Base-by-base conservation (phyloP, 2,888 invertebrate genomes). In the Cabera pusaria region DNA sequence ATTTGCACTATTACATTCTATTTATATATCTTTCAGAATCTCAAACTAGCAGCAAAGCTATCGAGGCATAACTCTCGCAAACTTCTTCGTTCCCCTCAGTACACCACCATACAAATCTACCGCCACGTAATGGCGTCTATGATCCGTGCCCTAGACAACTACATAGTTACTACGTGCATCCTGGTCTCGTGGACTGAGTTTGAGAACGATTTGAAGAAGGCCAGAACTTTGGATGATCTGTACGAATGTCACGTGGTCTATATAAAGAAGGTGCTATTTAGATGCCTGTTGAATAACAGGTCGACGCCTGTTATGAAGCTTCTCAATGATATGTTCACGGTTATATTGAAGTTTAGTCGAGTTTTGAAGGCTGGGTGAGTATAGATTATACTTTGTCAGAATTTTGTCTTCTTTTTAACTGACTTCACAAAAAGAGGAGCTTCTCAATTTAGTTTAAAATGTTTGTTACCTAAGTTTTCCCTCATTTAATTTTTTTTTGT, bases 51-150 rank as follows among this genome's bases (percentile, higher is more conserved):
- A 19, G 87, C 85, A 0, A 92, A 93, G 61, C 73, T 90, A 26
- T 74, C 83, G 1, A 72, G 66, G 32, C 78, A 75, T 49, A 86
- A 77, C 56, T 80, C 85, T 0, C 59, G 89, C 6, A 80, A 76
- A 23, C 72, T 94, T 0, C 75, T 91, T 2, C 69, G 82, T 5
- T 93, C 94, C 0, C 90, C 91, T 0, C 95, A 96, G 44, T 94
- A 94, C 75, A 91, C 93, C 29, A 90, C 91, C 31, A 74, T 95
- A 5, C 95, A 95, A 63, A 85, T 93, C 39, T 93, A 92, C 58
- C 90, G 95, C 0, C 94, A 95, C 62, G 90, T 93, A 8, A 93
- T 96, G 92, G 92, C 93, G 12, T 94, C 95, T 37, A 93, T 96
- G 64, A 90, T 95, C 23, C 91, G 93, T 39, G 93, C 94, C 0